Evolutionary conservation across 2,797 vertebrate genomes (phyloP).

Genomic region (Hybognathus amarus): DNA sequence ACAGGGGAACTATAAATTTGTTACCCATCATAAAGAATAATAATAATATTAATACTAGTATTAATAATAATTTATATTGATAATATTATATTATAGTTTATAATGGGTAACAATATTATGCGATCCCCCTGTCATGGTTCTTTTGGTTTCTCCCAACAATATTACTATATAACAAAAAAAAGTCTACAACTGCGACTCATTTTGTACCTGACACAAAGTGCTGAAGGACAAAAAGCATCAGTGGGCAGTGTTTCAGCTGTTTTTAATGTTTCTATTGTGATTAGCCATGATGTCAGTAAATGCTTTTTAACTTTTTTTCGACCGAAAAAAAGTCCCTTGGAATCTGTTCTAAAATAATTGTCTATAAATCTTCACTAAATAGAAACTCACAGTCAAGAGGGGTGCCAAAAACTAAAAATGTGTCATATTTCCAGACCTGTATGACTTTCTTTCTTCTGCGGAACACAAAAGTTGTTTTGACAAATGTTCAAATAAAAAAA

Average conservation of each 20-base stretch:
- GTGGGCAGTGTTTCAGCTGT: neutral
- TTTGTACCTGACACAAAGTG: neutral
- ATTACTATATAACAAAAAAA: too few relatives aligned
- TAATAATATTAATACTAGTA: neutral
- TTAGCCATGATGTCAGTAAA: neutral
- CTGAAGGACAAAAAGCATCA: neutral
- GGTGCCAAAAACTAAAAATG: too few relatives aligned
- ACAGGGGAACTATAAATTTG: neutral
- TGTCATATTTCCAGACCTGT: neutral
- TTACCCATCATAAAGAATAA: neutral
- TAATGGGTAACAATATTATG: neutral
- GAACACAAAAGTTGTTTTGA: neutral
- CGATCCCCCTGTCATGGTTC: neutral
- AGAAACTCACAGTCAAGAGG: neutral
- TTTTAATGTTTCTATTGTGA: neutral
- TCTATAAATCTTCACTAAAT: neutral
- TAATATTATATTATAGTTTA: neutral
- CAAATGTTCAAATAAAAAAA: neutral
- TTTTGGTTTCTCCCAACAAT: neutral
- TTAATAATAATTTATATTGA: neutral
- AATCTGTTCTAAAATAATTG: neutral
- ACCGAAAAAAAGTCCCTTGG: neutral
- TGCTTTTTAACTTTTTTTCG: neutral
- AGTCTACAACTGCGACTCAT: neutral
- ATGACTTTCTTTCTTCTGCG: neutral